Evolutionary conservation across 2,797 vertebrate genomes (phyloP).

Genomic region (Phalloptychus januarius): DNA sequence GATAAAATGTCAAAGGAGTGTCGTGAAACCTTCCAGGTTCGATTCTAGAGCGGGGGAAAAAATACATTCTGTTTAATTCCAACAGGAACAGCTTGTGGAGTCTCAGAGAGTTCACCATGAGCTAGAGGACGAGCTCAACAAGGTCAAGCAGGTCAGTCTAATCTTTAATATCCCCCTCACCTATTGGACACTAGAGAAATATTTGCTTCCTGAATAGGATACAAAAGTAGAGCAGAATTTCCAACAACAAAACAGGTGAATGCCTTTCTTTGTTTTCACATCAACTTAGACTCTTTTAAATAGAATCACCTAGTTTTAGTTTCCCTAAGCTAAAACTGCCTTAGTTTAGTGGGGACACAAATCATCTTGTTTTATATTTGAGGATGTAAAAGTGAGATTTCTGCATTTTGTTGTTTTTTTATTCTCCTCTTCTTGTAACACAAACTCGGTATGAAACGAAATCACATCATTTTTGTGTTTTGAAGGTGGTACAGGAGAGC

Average conservation of each 20-base stretch:
- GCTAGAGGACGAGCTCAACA: constrained; percentile 85
- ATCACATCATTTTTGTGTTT: neutral
- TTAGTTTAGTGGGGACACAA: neutral
- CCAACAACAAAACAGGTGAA: too few species aligned
- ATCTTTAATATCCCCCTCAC: neutral
- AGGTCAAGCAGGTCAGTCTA: constrained; percentile 84
- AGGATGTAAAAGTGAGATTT: neutral
- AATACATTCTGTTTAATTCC: neutral
- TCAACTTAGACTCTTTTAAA: neutral
- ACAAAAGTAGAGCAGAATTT: too few species aligned
- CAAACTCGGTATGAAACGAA: neutral
- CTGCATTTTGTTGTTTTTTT: neutral
- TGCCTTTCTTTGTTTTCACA: too few species aligned
- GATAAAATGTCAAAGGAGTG: neutral
- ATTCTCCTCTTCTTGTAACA: neutral
- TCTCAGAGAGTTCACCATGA: constrained; percentile 84
- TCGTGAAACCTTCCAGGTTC: neutral
- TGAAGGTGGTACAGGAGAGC: neutral
- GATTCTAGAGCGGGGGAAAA: neutral
- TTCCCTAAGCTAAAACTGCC: too few species aligned
- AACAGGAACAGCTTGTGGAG: constrained; percentile 86
- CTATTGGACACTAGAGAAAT: neutral
- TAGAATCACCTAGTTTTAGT: neutral
- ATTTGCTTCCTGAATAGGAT: neutral
- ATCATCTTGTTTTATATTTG: neutral